Conservation (phyloP, 2,888 invertebrate genomes). For the Miltochrista miniata region DNA sequence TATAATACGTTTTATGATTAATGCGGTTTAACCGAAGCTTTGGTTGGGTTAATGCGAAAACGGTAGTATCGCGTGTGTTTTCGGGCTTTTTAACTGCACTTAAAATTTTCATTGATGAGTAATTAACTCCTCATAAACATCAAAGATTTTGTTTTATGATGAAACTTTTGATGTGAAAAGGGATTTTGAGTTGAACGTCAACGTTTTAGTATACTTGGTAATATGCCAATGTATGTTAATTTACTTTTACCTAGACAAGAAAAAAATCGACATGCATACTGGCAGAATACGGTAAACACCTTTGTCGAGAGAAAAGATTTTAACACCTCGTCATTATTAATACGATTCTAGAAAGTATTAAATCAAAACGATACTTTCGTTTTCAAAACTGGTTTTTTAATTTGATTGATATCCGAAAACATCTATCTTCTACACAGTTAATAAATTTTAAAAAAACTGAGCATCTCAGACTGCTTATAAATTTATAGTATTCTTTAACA, state of each 20-base stretch:
- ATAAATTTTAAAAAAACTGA: constrained; percentile 20
- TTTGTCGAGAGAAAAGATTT: constrained; percentile 14
- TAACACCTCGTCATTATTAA: constrained; percentile 18
- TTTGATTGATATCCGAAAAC: constrained; percentile 28
- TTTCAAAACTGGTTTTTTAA: constrained; percentile 27
- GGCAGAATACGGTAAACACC: constrained; percentile 13
- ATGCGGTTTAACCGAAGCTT: constrained; percentile 58
- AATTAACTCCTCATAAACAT: constrained; percentile 34
- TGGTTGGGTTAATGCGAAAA: constrained; percentile 52
- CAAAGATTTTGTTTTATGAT: constrained; percentile 9
- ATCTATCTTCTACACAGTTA: constrained; percentile 22
- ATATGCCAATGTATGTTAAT: constrained; percentile 18
- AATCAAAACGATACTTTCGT: constrained; percentile 33
- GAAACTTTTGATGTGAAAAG: constrained; percentile 5
- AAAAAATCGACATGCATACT: constrained; percentile 16
- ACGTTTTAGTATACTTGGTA: constrained; percentile 2
- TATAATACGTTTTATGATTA: constrained; percentile 65
- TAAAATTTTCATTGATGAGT: constrained; percentile 44
- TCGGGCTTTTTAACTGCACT: constrained; percentile 56
- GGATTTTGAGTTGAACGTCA: constrained; percentile 1
- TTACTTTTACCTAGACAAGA: constrained; percentile 10
- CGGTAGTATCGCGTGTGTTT: constrained; percentile 56
- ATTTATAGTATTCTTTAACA: constrained; percentile 12
- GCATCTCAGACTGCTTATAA: constrained; percentile 13
- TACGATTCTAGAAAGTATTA: constrained; percentile 21